Conservation (phyloP, 2,888 invertebrate genomes). For the Clivina fossor region DNA sequence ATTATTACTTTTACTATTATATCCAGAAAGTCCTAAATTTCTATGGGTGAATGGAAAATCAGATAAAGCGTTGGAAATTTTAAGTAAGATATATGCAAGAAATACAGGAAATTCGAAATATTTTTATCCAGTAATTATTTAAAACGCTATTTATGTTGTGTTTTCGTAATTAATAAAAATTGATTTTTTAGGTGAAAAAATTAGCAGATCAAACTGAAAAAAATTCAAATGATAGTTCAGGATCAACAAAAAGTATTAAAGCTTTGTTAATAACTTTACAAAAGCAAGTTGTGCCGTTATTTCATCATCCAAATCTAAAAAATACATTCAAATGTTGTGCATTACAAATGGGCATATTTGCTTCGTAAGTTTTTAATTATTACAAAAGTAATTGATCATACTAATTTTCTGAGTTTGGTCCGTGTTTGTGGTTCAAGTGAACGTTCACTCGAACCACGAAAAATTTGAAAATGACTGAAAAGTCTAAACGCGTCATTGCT, state of each 20-base stretch:
- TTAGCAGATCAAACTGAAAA: slow-evolving; percentile 26
- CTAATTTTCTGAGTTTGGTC: no score
- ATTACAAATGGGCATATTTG: slow-evolving; percentile 52
- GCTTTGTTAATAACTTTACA: slow-evolving; percentile 46
- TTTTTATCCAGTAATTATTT: slow-evolving; percentile 19
- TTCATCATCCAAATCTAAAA: slow-evolving; percentile 45
- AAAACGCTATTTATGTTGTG: no score
- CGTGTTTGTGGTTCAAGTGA: no score
- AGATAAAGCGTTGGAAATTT: slow-evolving; percentile 47
- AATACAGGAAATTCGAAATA: slow-evolving; percentile 46
- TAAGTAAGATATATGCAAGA: slow-evolving; percentile 47
- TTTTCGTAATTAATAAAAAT: no score
- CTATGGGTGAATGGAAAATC: slow-evolving; percentile 47
- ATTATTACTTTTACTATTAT: slow-evolving; percentile 43
- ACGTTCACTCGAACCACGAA: no score
- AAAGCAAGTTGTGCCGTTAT: slow-evolving; percentile 51
- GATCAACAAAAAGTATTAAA: slow-evolving; percentile 13
- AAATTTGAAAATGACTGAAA: no score
- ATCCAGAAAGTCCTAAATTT: slow-evolving; percentile 54
- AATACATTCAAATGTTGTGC: slow-evolving; percentile 51
- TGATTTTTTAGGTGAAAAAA: slow-evolving; percentile 23
- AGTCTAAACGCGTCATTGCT: no score
- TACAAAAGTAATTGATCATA: no score
- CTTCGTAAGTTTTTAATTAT: slow-evolving; percentile 46
- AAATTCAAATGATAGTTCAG: background rate